Evolutionary conservation across 2,888 invertebrate species (phyloP).

Genomic region (Machimus rusticus): DNA sequence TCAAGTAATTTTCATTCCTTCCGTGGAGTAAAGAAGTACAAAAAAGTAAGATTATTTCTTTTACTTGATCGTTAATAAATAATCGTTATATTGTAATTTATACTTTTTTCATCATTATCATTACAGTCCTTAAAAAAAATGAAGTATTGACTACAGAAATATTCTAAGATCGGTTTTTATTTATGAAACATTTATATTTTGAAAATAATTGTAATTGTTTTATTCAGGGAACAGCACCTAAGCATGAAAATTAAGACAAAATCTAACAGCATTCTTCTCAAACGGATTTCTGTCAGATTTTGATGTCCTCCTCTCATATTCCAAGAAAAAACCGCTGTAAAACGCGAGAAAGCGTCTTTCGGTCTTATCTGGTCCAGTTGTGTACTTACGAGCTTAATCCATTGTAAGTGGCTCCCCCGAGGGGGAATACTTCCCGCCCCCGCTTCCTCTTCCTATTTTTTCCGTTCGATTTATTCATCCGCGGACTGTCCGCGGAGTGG

Average conservation of each 20-base stretch:
- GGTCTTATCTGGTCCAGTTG: not conserved
- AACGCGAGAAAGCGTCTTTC: not conserved
- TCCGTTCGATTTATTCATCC: not conserved
- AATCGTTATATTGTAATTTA: no score
- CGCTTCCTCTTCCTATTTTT: not conserved
- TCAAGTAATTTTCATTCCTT: no score
- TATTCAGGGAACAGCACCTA: no score
- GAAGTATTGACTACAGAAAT: no score
- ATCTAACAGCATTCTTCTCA: not conserved
- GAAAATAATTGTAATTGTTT: no score
- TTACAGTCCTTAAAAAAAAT: no score
- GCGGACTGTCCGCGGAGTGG: not conserved
- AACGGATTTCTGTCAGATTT: not conserved
- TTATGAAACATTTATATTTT: no score
- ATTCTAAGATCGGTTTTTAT: no score
- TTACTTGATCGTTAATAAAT: no score
- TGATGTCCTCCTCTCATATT: not conserved
- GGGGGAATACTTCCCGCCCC: not conserved
- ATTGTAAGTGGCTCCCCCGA: conserved; percentile 24
- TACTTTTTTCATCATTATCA: no score
- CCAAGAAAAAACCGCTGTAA: not conserved
- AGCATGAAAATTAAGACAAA: not conserved
- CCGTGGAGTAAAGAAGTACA: no score
- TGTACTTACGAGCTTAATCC: conserved; percentile 31
- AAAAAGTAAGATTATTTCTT: no score